Base-by-base conservation (phyloP, 2,888 invertebrate species). In the Nymphalis c-album region DNA sequence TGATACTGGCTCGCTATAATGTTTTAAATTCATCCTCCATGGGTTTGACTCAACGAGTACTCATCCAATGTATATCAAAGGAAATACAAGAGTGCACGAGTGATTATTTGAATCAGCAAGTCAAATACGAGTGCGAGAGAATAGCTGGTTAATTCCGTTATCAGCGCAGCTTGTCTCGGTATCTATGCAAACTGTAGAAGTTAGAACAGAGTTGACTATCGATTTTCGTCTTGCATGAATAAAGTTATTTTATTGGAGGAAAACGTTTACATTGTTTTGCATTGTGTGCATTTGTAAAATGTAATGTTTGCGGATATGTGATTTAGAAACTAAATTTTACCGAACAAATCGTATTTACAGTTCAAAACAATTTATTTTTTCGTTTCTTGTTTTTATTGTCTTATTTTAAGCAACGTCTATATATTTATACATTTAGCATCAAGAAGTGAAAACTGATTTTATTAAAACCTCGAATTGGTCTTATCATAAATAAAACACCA, bases 111-210 rank as follows among this genome's bases (percentile, higher is more conserved):
- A 78, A 79, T 78, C 76, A 71, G 73, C 74, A 80, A 85, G 79
- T 81, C 79, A 80, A 80, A 82, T 76, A 75, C 72, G 71, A 73
- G 77, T 77, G 81, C 76, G 71, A 77, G 78, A 76, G 80, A 81
- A 78, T 77, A 80, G 78, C 77, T 82, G 78, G 79, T 82, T 85
- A 85, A 85, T 86, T 81, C 80, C 82, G 80, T 82, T 83, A 81
- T 78, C 73, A 76, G 72, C 77, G 74, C 78, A 76, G 78, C 76
- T 78, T 79, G 80, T 77, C 73, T 77, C 74, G 76, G 73, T 64
- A 72, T 35, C 73, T 74, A 73, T 76, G 73, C 77, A 76, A 79
- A 75, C 77, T 79, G 63, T 63, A 71, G 26, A 26, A 53, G 68
- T 73, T 71, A 69, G 68, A 66, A 71, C 70, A 69, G 66, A 65